Conservation (phyloP, 2,888 invertebrate genomes). For the Leucophenga maculata region DNA sequence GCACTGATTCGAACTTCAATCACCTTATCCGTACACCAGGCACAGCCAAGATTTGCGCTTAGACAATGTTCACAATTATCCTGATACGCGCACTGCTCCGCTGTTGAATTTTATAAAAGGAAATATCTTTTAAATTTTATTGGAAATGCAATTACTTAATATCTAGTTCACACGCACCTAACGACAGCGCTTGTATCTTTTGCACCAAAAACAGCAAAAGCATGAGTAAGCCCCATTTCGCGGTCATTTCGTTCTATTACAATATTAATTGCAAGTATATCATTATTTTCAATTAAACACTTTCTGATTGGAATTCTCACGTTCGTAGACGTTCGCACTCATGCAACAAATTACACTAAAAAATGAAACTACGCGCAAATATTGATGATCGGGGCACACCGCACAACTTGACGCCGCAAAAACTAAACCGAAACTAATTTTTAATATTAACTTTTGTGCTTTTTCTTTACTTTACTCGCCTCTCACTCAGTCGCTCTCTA, state of each 20-base stretch:
- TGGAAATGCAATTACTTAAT: too few species aligned
- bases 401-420: constrained; percentile 45
- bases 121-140: background rate
- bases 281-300: constrained; percentile 1
- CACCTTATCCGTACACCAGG: constrained; percentile 72
- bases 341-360: too few species aligned
- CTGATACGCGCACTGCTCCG: constrained; percentile 61
- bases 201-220: constrained; percentile 27
- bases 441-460: constrained; percentile 27
- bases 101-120: constrained; percentile 38
- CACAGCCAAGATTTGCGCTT: constrained; percentile 59
- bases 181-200: background rate
- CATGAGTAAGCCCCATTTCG: constrained; percentile 35
- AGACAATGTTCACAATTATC: constrained; percentile 67
- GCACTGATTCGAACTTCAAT: constrained; percentile 3
- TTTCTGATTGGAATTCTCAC: constrained; percentile 11
- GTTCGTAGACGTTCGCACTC: background rate
- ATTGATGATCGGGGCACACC: background rate
- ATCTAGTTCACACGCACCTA: background rate
- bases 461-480: background rate
- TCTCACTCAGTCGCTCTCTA: too few species aligned
- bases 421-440: constrained; percentile 51
- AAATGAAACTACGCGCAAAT: too few species aligned
- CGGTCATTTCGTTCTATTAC: constrained; percentile 27
- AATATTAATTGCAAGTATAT: constrained; percentile 33